A percentile compares a stretch with the other conserved stretches of the same genome.
Conservation (phyloP, 2,888 invertebrate genomes). For the Stenoptilia bipunctidactyla region DNA sequence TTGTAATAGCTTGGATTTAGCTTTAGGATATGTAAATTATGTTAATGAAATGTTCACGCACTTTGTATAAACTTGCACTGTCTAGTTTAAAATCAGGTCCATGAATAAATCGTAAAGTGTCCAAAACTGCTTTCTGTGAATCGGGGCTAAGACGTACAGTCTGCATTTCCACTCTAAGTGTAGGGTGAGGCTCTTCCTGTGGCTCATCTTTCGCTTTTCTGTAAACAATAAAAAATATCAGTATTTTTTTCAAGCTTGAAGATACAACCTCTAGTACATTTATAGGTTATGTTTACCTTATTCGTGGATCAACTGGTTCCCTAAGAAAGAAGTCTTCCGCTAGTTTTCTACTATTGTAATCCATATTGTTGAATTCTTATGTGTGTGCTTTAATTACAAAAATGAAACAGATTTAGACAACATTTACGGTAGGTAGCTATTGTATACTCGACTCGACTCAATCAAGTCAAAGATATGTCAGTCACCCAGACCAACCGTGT, state of each 20-base stretch:
- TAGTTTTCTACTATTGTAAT: conserved; percentile 67
- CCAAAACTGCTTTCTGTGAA: conserved; percentile 79
- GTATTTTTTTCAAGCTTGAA: conserved; percentile 4
- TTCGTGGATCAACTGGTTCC: conserved; percentile 72
- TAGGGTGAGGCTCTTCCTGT: conserved; percentile 55
- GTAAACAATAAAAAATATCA: conserved; percentile 14
- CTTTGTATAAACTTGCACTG: conserved; percentile 71
- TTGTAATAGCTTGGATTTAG: conserved; percentile 2
- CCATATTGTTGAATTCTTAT: no score
- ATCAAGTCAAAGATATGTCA: no score
- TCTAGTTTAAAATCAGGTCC: conserved; percentile 76
- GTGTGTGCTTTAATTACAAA: no score
- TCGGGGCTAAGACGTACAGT: conserved; percentile 76
- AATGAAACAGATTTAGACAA: no score
- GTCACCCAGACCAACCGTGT: no score
- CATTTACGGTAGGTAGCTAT: no score
- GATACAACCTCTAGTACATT: conserved; percentile 10
- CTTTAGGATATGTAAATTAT: no score
- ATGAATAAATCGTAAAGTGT: conserved; percentile 80
- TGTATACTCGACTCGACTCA: no score
- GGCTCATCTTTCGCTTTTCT: conserved; percentile 56
- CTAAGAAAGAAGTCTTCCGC: conserved; percentile 76
- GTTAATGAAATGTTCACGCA: no score
- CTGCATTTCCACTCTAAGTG: conserved; percentile 82
- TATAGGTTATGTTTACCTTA: conserved; percentile 49